These are phyloP conservation scores for Acromyrmex echinatior DNA, from an alignment of 1,140 invertebrate genomes.

Conservation along the genomic window DNA sequence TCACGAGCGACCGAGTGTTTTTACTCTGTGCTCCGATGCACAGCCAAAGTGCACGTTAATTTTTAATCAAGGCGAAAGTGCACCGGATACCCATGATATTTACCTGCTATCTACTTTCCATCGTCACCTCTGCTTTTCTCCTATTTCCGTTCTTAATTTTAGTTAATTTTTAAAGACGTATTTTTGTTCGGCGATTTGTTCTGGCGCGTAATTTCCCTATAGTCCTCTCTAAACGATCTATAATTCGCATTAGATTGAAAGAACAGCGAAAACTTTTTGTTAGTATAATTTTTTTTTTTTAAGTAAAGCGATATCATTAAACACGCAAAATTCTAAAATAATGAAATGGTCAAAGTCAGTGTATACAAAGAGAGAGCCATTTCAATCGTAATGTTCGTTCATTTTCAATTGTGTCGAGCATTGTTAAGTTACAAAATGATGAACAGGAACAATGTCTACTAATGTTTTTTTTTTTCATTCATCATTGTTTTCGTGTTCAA, in stretches of 20 bases:
- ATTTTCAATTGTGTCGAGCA: background rate
- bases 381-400: background rate
- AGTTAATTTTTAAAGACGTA: background rate
- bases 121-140: slow-evolving; percentile 34
- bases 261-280: no score
- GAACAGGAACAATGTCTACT: background rate
- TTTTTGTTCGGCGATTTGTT: background rate
- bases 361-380: background rate
- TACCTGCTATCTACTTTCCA: slow-evolving; percentile 41
- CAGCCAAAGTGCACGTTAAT: slow-evolving; percentile 74
- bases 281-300: no score
- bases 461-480: background rate
- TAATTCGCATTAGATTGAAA: background rate
- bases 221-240: background rate
- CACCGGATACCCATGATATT: slow-evolving; percentile 61
- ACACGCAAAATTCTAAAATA: background rate
- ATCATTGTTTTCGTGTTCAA: background rate
- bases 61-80: slow-evolving; percentile 75
- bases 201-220: background rate
- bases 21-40: slow-evolving; percentile 60
- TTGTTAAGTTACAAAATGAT: background rate
- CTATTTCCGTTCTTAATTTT: slow-evolving; percentile 6
- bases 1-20: slow-evolving; percentile 62
- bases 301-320: background rate
- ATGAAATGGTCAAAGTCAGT: background rate